A percentile compares a stretch with the other conserved stretches of the same genome.
Conservation (phyloP, 2,797 vertebrate genomes). For the Paratrypauchen microcephalus region DNA sequence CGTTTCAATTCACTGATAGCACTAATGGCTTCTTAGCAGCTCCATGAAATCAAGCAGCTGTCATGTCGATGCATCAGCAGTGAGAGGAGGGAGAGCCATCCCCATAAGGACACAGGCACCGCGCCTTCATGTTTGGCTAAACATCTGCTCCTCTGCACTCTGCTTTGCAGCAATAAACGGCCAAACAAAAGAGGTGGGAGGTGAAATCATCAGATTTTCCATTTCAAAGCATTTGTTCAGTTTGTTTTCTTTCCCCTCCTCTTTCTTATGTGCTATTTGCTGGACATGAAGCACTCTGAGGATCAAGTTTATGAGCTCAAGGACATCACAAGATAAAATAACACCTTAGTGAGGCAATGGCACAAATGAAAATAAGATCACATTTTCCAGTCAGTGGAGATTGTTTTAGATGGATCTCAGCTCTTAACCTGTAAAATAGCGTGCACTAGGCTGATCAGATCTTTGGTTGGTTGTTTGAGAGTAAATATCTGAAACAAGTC, state of each 20-base stretch:
- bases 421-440: constrained; percentile 33
- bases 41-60: constrained; percentile 99
- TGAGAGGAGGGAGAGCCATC: constrained; percentile 87
- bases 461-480: constrained; percentile 5
- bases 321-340: constrained; percentile 32
- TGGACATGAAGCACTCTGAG: constrained; percentile 49
- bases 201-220: constrained; percentile 80
- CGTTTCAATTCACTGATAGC: constrained; percentile 97
- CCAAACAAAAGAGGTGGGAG: constrained; percentile 90
- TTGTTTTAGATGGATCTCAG: constrained; percentile 14
- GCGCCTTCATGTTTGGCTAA: constrained; percentile 93
- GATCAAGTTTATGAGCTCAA: constrained; percentile 45
- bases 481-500: constrained; percentile 26
- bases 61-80: constrained; percentile 96
- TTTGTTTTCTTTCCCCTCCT: constrained; percentile 52
- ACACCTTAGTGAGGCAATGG: constrained; percentile 44
- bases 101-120: constrained; percentile 93
- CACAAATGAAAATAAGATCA: constrained; percentile 55
- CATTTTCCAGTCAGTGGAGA: constrained; percentile 30
- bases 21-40: constrained; percentile 99
- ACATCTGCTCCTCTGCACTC: constrained; percentile 96
- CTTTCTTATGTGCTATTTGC: constrained; percentile 46
- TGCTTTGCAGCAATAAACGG: constrained; percentile 87
- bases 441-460: constrained; percentile 28
- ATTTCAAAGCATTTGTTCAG: constrained; percentile 76